phyloP scores from a whole-genome alignment of 2,113 vertebrate genomes.

The Myotis yumanensis region DNA sequence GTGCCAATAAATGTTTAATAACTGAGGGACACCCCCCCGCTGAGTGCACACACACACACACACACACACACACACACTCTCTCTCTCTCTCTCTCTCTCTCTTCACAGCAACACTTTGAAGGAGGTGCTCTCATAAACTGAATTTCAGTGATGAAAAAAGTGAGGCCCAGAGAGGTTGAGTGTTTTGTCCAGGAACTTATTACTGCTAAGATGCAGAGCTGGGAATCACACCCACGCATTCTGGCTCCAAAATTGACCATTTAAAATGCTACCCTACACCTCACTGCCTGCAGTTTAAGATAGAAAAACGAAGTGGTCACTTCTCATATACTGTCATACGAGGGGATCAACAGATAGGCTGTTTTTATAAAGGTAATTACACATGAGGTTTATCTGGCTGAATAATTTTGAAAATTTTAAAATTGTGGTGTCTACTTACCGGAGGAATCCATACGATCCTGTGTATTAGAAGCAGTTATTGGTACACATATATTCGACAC shows the following conservation, averaged over 20 bases:
- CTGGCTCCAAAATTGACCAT: neutral
- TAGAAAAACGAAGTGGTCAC: neutral
- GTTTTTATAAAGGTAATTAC: neutral
- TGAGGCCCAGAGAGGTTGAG: neutral
- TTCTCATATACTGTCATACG: neutral
- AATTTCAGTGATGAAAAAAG: conserved; percentile 6
- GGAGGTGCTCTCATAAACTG: neutral
- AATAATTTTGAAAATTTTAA: neutral
- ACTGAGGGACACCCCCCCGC: no score
- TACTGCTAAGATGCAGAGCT: neutral
- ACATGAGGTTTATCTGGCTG: neutral
- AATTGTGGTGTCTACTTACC: conserved; percentile 79
- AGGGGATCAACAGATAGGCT: neutral
- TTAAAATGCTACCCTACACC: neutral
- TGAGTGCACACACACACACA: neutral
- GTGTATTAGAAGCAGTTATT: conserved; percentile 79
- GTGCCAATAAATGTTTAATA: no score
- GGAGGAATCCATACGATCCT: conserved; percentile 84
- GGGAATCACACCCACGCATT: neutral
- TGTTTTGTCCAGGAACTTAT: neutral
- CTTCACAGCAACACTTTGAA: neutral
- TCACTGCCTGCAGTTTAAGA: neutral
- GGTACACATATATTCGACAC: conserved; percentile 83
- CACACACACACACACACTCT: neutral
- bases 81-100: no score